phyloP scores from a whole-genome alignment of 2,888 invertebrate species.

The Hyposoter didymator region DNA sequence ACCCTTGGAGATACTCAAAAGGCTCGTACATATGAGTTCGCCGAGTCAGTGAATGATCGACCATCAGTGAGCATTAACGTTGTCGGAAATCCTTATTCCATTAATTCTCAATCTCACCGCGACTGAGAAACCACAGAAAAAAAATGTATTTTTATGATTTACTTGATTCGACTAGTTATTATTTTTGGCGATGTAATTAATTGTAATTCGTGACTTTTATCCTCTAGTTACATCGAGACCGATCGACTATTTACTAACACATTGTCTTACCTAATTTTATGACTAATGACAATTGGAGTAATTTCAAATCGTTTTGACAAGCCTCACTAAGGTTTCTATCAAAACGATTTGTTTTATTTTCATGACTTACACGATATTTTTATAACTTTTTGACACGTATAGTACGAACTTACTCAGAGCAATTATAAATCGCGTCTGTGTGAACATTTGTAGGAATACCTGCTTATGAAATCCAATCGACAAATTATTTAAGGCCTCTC shows the following conservation, averaged over 20 bases:
- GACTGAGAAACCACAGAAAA: not conserved
- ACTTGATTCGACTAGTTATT: not conserved
- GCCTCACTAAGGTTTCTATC: not conserved
- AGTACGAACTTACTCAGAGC: constrained; percentile 7
- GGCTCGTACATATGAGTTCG: not conserved
- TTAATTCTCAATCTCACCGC: not conserved
- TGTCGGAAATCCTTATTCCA: not conserved
- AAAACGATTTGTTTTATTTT: not conserved
- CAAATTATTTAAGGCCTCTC: constrained; percentile 3
- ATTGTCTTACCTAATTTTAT: not conserved
- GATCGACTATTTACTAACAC: not conserved
- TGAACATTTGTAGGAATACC: not conserved
- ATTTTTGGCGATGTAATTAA: not conserved
- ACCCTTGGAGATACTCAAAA: not conserved
- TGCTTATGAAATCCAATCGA: not conserved
- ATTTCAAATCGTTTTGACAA: not conserved
- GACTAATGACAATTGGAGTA: not conserved
- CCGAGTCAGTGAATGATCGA: not conserved
- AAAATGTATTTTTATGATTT: not conserved
- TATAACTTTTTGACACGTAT: constrained; percentile 9
- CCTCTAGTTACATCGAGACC: constrained; percentile 1
- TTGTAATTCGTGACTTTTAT: constrained; percentile 8
- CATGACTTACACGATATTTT: not conserved
- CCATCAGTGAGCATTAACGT: not conserved
- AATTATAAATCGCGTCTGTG: not conserved